These are phyloP conservation scores for Bos indicus DNA, from an alignment of 2,113 vertebrate genomes.

Conservation along the genomic window DNA sequence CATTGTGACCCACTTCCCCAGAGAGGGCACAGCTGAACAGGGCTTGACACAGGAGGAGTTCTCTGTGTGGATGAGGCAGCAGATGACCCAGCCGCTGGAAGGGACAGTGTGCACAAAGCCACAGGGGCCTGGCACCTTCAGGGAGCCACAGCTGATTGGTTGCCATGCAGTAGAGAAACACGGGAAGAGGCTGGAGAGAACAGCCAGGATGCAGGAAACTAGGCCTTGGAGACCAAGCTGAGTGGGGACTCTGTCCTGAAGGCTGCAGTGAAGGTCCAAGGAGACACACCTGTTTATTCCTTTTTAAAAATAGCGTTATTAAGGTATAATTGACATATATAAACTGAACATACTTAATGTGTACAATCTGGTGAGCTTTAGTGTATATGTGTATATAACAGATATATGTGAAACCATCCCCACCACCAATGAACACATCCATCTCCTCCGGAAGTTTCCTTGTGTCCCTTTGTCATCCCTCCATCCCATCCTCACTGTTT, in stretches of 20 bases:
- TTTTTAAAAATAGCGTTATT: background rate
- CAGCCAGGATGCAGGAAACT: background rate
- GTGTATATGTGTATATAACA: background rate
- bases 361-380: background rate
- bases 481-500: background rate
- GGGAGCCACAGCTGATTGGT: background rate
- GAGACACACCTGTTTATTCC: background rate
- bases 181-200: background rate
- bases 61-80: background rate
- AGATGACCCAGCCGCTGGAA: background rate
- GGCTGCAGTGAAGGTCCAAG: background rate
- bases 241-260: background rate
- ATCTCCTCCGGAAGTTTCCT: background rate
- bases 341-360: background rate
- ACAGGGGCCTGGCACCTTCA: background rate
- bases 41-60: background rate
- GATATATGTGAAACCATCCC: background rate
- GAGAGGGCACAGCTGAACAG: background rate
- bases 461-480: background rate
- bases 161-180: background rate
- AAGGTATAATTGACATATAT: background rate
- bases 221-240: background rate
- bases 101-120: background rate
- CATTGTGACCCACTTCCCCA: background rate
- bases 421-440: background rate